Percentiles rank a stretch among this genome's conserved stretches.
Evolutionary conservation across 2,797 vertebrate genomes (phyloP).

Genomic region (Enteromius mattozi): DNA sequence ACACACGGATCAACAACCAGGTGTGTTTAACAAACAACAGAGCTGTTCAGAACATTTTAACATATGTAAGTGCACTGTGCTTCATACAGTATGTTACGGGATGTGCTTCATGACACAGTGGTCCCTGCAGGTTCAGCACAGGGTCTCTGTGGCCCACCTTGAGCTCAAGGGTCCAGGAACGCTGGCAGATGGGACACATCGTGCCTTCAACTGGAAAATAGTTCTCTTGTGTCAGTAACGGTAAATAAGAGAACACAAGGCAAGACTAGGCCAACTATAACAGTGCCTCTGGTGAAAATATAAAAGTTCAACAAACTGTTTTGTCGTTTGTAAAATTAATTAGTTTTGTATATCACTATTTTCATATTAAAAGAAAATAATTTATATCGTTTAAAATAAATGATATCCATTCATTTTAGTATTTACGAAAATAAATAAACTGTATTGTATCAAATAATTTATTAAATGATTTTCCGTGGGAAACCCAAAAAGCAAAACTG

Average conservation of each 20-base stretch:
- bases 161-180: conserved; percentile 54
- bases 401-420: background rate
- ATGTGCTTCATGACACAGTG: conserved; percentile 58
- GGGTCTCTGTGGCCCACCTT: conserved; percentile 53
- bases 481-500: background rate
- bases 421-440: background rate
- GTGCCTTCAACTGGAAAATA: conserved; percentile 63
- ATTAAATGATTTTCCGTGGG: no score
- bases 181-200: conserved; percentile 61
- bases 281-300: conserved; percentile 17
- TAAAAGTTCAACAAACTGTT: background rate
- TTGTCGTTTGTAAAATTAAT: background rate
- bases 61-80: conserved; percentile 43
- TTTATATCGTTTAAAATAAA: background rate
- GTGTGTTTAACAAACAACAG: conserved; percentile 38
- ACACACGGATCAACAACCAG: background rate
- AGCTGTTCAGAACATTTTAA: conserved; percentile 40
- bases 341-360: background rate
- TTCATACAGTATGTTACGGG: conserved; percentile 41
- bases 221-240: conserved; percentile 39
- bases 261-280: conserved; percentile 39
- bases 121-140: conserved; percentile 49
- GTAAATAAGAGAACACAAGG: conserved; percentile 46
- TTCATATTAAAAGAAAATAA: background rate
- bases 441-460: background rate